Base-by-base conservation (phyloP, 1,140 invertebrate species). In the Dermatophagoides farinae region DNA sequence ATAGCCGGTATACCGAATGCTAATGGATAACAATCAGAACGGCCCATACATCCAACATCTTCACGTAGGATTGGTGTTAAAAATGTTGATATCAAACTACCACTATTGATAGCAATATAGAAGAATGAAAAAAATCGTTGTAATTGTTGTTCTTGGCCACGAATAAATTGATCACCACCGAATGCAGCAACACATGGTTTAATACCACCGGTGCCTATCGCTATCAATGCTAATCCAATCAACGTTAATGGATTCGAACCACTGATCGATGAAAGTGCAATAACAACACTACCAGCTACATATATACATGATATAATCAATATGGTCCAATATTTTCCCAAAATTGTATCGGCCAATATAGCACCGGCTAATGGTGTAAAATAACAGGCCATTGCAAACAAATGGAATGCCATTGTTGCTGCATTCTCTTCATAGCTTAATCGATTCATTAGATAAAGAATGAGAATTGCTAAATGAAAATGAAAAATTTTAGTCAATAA, bases 181-280 rank as follows among this genome's bases (percentile, higher is more conserved):
- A 98, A 97, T 0, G 93, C 86, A 0, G 88, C 81, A 0, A 97
- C 92, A 70, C 91, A 97, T 0, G 95, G 91, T 70, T 98, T 98
- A 67, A 98, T 97, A 4, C 93, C 89, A 11, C 91, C 95, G 0
- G 88, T 90, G 0, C 90, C 89, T 14, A 91, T 58, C 2, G 88
- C 88, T 64, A 95, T 88, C n/a, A 92, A 72, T 0, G 66, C 61
- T 10, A 74, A 65, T 1, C 88, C 88, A n/a, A 86, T 11, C 8
- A 89, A 76, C 1, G 84, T 81, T 39, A 86, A 77, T 61, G 72
- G 74, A 65, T 82, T 84, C 74, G 18, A 57, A 10, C 37, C 59
- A 40, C 18, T 4, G 31, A 51, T 25, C 1, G 60, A 53, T 0
- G 51, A 22, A 37, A 41, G 12, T 22, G 91, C 78, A 60, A 97